Base-by-base conservation (phyloP, 2,113 vertebrate genomes). In the Arizona elegans region DNA sequence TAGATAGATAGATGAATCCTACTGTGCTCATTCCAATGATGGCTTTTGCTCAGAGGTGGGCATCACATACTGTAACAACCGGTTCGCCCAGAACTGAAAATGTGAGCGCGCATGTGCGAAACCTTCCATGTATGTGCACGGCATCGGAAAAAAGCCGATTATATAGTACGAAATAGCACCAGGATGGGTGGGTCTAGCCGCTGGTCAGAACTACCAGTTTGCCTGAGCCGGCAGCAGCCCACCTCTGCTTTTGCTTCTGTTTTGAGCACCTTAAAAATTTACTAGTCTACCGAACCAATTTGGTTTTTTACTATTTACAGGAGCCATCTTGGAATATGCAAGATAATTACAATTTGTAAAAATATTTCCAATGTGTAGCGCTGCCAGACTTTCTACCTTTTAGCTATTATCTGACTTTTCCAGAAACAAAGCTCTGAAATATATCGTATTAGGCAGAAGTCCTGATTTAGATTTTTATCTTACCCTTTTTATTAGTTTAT, bases 401-500 rank as follows among this genome's bases (percentile, higher is more conserved):
- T 97, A 95, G 95, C 96, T 97, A 97, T 95, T 97, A 97, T 98
- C 97, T 97, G 96, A 97, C 96, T 98, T 98, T 98, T 98, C 98
- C 97, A 98, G 96, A 98, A 99, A 98, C 98, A 98, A 98, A 96
- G 97, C 97, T 97, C 97, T 97, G 50, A 96, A 98, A 96, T 98
- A 99, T 98, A 55, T 13, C 1, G 54, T 17, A 99, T 99, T 99
- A 97, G 98, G 97, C 98, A 99, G 99, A 99, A 99, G 98, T 99
- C 98, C 98, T 98, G 98, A 97, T 99, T 98, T 98, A 98, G 98
- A 98, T 97, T 98, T 65, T 98, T 98, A 65, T 58, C 0, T 65
- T 65, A 65, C 29, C 4, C 10, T 65, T 65, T 65, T 65, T 65
- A 65, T 65, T 65, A 65, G 11, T 65, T 65, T 65, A 29, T n/a